phyloP scores from a whole-genome alignment of 2,888 invertebrate genomes.

The Boloria selene region DNA sequence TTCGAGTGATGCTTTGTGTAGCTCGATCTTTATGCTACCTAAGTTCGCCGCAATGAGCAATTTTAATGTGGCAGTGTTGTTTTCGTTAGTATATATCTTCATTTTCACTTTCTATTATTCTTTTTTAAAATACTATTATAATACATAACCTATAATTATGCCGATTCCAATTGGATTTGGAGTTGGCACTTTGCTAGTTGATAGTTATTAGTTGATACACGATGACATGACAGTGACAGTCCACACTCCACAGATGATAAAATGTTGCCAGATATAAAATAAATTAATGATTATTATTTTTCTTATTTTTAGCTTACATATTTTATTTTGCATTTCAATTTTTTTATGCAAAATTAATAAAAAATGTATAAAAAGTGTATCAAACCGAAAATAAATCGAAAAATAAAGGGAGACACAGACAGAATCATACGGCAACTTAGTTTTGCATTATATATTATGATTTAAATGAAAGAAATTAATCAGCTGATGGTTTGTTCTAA shows the following conservation, averaged over 20 bases:
- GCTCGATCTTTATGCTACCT: conserved; percentile 80
- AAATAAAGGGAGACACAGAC: too few relatives aligned
- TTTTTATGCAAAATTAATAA: too few relatives aligned
- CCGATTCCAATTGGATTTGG: conserved; percentile 21
- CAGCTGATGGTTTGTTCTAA: too few relatives aligned
- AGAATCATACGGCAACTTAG: too few relatives aligned
- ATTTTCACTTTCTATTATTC: conserved; percentile 69
- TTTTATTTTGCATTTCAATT: too few relatives aligned
- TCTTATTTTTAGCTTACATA: too few relatives aligned
- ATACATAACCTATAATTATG: conserved; percentile 37
- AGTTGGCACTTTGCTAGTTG: conserved; percentile 5
- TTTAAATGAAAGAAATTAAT: too few relatives aligned
- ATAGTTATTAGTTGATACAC: background rate
- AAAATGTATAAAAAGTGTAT: too few relatives aligned
- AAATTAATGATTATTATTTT: too few relatives aligned
- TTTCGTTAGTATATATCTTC: conserved; percentile 88
- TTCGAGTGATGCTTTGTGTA: conserved; percentile 83
- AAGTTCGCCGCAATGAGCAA: conserved; percentile 87
- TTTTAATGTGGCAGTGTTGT: conserved; percentile 89
- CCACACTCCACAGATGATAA: conserved; percentile 3
- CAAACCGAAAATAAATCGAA: too few relatives aligned
- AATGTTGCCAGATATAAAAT: conserved; percentile 1
- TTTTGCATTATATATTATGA: too few relatives aligned
- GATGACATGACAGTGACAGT: conserved; percentile 20
- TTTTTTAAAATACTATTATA: conserved; percentile 26